phyloP scores from a whole-genome alignment of 2,888 invertebrate genomes.

The Eugnorisma glareosa region DNA sequence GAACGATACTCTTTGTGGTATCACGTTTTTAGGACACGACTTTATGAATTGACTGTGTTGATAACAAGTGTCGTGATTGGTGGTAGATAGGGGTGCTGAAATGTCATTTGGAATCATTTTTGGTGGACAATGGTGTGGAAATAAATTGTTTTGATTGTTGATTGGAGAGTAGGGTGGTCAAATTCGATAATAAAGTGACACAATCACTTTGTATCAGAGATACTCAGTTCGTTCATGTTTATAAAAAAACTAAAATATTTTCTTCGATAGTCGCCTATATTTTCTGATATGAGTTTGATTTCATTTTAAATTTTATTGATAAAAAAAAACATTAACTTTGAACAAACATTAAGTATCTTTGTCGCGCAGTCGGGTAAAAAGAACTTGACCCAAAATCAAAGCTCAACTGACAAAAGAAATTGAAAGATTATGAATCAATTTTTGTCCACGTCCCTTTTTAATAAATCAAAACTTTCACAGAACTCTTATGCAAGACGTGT shows the following conservation, averaged over 20 bases:
- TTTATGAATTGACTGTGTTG: conserved; percentile 80
- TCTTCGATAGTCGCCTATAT: neutral
- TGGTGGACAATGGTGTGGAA: conserved; percentile 20
- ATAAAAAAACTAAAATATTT: neutral
- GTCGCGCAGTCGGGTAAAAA: neutral
- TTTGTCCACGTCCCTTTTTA: neutral
- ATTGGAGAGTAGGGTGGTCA: conserved; percentile 6
- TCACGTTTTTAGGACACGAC: conserved; percentile 87
- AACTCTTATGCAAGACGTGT: conserved; percentile 33
- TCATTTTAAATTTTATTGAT: neutral
- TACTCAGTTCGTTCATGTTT: neutral
- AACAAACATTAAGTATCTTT: too few relatives aligned
- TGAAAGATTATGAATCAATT: neutral
- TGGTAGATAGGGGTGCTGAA: conserved; percentile 59
- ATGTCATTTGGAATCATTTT: conserved; percentile 29
- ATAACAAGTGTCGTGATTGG: conserved; percentile 75
- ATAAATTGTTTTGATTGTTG: conserved; percentile 31
- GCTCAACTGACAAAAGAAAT: neutral
- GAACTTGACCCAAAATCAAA: neutral
- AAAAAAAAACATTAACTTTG: neutral
- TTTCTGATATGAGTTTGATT: neutral
- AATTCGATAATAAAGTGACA: conserved; percentile 35
- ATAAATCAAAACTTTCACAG: conserved; percentile 11
- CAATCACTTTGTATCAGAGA: neutral
- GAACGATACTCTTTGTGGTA: conserved; percentile 87